phyloP scores from a whole-genome alignment of 1,140 invertebrate genomes.

The Bicyclus anynana region DNA sequence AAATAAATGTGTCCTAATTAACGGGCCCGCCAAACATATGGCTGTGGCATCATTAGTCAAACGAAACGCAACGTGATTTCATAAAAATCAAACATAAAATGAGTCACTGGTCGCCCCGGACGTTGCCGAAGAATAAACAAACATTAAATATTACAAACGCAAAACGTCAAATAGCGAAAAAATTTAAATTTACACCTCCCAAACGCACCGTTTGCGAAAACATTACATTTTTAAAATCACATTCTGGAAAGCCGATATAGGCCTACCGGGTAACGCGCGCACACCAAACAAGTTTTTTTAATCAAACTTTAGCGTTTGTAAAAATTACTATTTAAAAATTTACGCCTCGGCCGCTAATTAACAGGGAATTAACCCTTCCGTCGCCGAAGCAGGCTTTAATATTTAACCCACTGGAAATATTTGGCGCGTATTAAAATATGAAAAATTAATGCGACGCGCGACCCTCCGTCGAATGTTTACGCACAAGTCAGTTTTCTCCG shows the following conservation, averaged over 20 bases:
- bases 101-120: conserved; percentile 38
- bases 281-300: conserved; percentile 65
- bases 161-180: conserved; percentile 61
- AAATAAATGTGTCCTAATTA: conserved; percentile 2
- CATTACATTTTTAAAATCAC: conserved; percentile 76
- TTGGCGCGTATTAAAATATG: conserved; percentile 76
- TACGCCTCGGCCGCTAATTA: conserved; percentile 68
- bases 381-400: conserved; percentile 66
- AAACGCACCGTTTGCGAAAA: conserved; percentile 42
- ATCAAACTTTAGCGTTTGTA: conserved; percentile 77
- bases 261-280: conserved; percentile 60
- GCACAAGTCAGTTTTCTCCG: not conserved
- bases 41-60: conserved; percentile 23
- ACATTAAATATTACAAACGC: conserved; percentile 59
- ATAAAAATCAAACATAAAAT: conserved; percentile 47
- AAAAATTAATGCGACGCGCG: conserved; percentile 62
- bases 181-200: conserved; percentile 67
- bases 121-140: conserved; percentile 58
- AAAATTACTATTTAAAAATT: conserved; percentile 77
- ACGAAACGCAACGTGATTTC: conserved; percentile 38
- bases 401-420: conserved; percentile 73
- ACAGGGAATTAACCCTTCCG: conserved; percentile 76
- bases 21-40: conserved; percentile 2
- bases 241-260: conserved; percentile 61
- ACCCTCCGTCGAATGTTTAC: conserved; percentile 1